These are phyloP conservation scores for Brachionus asplanchnoidis DNA, from an alignment of 1,140 invertebrate species.

Conservation along the genomic window DNA sequence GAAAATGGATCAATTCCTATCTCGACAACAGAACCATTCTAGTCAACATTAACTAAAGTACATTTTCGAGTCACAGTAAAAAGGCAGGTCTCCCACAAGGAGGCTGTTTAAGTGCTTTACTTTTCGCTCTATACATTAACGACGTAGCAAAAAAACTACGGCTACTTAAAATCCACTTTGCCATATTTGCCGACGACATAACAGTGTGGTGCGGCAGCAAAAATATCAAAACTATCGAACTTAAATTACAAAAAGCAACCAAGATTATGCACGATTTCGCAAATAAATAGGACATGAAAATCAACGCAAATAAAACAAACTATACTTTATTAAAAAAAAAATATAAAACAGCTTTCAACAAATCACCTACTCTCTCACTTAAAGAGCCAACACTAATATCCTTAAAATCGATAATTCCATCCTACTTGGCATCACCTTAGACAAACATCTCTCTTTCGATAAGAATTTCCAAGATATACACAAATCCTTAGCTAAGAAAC, in stretches of 20 bases:
- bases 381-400: neutral
- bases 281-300: too few relatives aligned
- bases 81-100: neutral
- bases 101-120: neutral
- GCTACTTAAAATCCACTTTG: neutral
- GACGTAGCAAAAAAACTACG: neutral
- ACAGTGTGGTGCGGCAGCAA: neutral
- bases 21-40: neutral
- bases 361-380: neutral
- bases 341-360: neutral
- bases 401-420: neutral
- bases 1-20: too few relatives aligned
- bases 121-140: neutral
- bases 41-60: neutral
- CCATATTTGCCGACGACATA: slow-evolving; percentile 3
- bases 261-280: neutral
- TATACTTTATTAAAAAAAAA: neutral
- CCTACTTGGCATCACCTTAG: too few relatives aligned
- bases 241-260: neutral
- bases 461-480: too few relatives aligned
- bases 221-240: neutral
- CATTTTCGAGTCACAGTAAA: neutral
- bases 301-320: too few relatives aligned
- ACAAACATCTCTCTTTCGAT: too few relatives aligned
- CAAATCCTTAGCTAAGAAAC: too few relatives aligned